Base-by-base conservation (phyloP, 2,113 vertebrate genomes). In the Psettodes erumei region DNA sequence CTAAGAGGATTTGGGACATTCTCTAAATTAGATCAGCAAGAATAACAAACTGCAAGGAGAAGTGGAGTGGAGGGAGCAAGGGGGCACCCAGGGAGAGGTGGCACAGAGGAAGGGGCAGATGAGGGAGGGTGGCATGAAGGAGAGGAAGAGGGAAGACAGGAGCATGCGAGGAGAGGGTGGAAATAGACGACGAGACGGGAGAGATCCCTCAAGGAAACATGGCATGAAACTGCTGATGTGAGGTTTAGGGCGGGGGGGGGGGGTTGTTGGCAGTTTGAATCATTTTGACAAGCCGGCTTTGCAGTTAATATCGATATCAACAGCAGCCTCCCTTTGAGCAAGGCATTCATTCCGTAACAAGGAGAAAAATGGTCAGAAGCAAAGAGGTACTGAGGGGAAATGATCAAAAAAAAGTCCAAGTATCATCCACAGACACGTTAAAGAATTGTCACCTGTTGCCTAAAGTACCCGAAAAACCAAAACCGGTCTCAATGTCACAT, bases 1-100 rank as follows among this genome's bases (percentile, higher is more conserved):
- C 79, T 96, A 96, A 96, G 95, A 95, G 94, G 95, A 95, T 96
- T 92, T 94, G 89, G 87, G 87, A 93, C 93, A 94, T 94, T 95
- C 91, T 92, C 92, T 92, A 95, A 96, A 95, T 96, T 94, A 95
- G 94, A 95, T 94, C 93, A 94, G 92, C 91, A 94, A 94, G 93
- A 95, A 94, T 94, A 94, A 95, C 93, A 91, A 93, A 93, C 85
- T 82, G 84, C 68, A 83, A 84, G 88, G 79, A 88, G 86, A 89
- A 84, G 75, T 78, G 54, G 82, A 71, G 78, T 4, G 40, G 59
- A 85, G 61, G 56, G 64, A 56, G 71, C 6, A 0, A 79, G 71
- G 79, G 79, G 83, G 67, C 59, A 76, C 30, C 45, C 38, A 19
- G 72, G 48, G 45, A 61, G 76, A 83, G 54, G 77, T 87, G 85